A percentile compares a stretch with the other conserved stretches of the same genome.
Conservation (phyloP, 1,140 invertebrate genomes). For the Pentalonia nigronervosa region DNA sequence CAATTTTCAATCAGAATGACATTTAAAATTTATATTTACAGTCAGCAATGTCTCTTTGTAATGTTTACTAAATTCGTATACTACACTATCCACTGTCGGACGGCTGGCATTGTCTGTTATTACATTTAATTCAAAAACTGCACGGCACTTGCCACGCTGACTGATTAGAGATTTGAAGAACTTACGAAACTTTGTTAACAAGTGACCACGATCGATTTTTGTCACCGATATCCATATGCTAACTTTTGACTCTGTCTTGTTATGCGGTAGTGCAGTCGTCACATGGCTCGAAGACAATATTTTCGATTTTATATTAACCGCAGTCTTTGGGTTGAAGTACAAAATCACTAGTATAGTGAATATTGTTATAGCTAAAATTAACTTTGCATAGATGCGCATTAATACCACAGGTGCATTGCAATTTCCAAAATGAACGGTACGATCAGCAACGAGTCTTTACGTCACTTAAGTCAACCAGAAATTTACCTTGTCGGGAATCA, state of each 20-base stretch:
- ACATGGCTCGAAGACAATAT: neutral
- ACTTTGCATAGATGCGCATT: slow-evolving; percentile 33
- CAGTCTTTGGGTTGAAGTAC: neutral
- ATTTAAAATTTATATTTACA: neutral
- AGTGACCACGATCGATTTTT: slow-evolving; percentile 1
- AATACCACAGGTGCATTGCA: neutral
- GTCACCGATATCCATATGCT: slow-evolving; percentile 53
- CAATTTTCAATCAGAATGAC: neutral
- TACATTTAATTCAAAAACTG: slow-evolving; percentile 26
- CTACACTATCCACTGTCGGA: slow-evolving; percentile 21
- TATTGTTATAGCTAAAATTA: neutral
- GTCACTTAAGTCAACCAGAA: neutral
- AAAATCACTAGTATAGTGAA: slow-evolving; percentile 13
- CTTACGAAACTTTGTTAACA: slow-evolving; percentile 37
- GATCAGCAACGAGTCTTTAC: neutral
- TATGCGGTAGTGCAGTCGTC: neutral
- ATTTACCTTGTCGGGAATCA: neutral
- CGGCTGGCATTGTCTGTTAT: slow-evolving; percentile 34
- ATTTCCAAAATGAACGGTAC: neutral
- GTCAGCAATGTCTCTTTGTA: neutral
- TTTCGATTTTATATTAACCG: neutral
- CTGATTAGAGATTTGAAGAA: slow-evolving; percentile 40
- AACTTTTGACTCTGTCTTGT: neutral
- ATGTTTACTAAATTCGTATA: neutral
- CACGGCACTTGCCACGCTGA: slow-evolving; percentile 14